Conservation (phyloP, 2,113 vertebrate genomes). For the Micronycteris hirsuta region DNA sequence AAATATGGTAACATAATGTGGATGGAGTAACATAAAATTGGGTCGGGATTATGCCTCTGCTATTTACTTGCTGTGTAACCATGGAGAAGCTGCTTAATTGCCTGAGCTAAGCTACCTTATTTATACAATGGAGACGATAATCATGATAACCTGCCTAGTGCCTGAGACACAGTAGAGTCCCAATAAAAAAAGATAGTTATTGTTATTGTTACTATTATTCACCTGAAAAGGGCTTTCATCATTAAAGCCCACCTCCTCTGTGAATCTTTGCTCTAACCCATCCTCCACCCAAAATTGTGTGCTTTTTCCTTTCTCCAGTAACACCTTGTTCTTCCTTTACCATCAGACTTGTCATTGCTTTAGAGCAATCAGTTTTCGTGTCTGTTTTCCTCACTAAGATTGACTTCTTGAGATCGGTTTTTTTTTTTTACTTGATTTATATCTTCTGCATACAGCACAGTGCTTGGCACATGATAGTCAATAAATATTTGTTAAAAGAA, state of each 20-base stretch:
- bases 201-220: background rate
- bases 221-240: background rate
- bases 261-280: background rate
- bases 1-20: background rate
- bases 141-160: background rate
- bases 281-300: background rate
- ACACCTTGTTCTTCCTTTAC: background rate
- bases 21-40: background rate
- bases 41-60: background rate
- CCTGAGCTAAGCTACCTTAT: background rate
- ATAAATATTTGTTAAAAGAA: background rate
- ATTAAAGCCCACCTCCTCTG: background rate
- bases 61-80: background rate
- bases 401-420: background rate
- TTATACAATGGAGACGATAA: background rate
- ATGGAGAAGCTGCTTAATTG: background rate
- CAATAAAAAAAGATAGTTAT: background rate
- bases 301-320: background rate
- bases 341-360: background rate
- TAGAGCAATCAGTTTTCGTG: background rate
- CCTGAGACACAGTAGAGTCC: background rate
- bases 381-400: background rate
- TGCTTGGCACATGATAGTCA: background rate
- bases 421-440: background rate
- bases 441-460: background rate